These are phyloP conservation scores for Oscheius myriophilus DNA, from an alignment of 2,888 invertebrate genomes.

Conservation along the genomic window DNA sequence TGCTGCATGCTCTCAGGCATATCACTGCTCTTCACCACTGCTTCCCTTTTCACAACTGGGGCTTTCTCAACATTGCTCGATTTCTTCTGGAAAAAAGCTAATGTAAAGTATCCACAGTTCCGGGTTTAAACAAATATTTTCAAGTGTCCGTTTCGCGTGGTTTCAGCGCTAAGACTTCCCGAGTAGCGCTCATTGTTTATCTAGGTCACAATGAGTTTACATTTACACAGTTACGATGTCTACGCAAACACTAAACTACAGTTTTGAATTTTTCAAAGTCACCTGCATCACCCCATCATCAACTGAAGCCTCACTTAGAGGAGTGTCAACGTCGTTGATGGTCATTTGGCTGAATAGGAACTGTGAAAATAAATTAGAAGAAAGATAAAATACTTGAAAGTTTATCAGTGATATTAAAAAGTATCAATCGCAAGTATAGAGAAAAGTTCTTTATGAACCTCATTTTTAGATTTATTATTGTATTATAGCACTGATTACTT, in stretches of 20 bases:
- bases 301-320: constrained; percentile 4
- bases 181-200: background rate
- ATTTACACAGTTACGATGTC: too few species aligned
- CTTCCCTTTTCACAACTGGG: constrained; percentile 18
- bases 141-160: background rate
- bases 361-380: too few species aligned
- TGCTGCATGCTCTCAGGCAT: constrained; percentile 27
- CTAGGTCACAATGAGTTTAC: background rate
- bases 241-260: too few species aligned
- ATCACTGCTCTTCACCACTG: constrained; percentile 27
- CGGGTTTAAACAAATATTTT: background rate
- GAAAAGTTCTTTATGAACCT: too few species aligned
- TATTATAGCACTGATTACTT: too few species aligned
- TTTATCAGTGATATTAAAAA: too few species aligned
- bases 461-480: too few species aligned
- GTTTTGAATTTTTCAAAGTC: background rate
- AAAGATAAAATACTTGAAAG: too few species aligned
- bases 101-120: background rate
- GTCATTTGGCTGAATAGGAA: constrained; percentile 6
- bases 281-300: constrained; percentile 22
- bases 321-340: constrained; percentile 9
- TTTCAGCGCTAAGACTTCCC: background rate
- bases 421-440: too few species aligned
- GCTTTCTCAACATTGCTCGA: constrained; percentile 21
- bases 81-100: constrained; percentile 18